Conservation (phyloP, 1,140 invertebrate species). For the Zaprionus ghesquierei region DNA sequence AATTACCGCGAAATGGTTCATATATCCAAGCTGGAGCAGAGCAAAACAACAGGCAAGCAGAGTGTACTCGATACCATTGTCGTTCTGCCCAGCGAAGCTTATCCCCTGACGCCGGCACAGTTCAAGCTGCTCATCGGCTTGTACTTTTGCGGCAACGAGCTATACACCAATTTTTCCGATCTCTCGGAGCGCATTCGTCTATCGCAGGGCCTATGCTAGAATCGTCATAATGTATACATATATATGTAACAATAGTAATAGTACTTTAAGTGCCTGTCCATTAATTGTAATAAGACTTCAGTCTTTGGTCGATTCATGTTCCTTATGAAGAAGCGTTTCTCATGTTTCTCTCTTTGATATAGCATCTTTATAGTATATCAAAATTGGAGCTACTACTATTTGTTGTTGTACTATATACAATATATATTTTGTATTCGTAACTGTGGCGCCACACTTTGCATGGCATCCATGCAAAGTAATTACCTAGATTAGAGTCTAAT, state of each 20-base stretch:
- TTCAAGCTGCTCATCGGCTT: slow-evolving; percentile 62
- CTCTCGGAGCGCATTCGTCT: slow-evolving; percentile 23
- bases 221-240: too few species aligned
- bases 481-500: neutral
- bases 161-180: slow-evolving; percentile 41
- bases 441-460: slow-evolving; percentile 8
- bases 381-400: neutral
- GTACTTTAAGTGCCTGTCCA: neutral
- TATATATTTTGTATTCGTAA: slow-evolving; percentile 1
- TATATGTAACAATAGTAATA: neutral
- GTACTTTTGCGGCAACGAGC: slow-evolving; percentile 46
- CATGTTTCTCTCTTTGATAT: slow-evolving; percentile 9
- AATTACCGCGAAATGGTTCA: slow-evolving; percentile 50
- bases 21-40: neutral
- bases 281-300: neutral
- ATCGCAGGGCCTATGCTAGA: slow-evolving; percentile 15
- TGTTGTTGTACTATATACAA: neutral
- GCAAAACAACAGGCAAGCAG: neutral
- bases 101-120: slow-evolving; percentile 55
- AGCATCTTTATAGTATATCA: neutral
- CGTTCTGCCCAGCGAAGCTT: slow-evolving; percentile 55
- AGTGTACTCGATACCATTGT: slow-evolving; percentile 45
- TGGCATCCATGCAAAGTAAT: slow-evolving; percentile 46
- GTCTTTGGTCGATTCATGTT: neutral
- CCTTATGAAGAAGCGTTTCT: neutral